A percentile compares a stretch with the other conserved stretches of the same genome.
Conservation (phyloP, 2,113 vertebrate genomes). For the Leucopternis melanops region DNA sequence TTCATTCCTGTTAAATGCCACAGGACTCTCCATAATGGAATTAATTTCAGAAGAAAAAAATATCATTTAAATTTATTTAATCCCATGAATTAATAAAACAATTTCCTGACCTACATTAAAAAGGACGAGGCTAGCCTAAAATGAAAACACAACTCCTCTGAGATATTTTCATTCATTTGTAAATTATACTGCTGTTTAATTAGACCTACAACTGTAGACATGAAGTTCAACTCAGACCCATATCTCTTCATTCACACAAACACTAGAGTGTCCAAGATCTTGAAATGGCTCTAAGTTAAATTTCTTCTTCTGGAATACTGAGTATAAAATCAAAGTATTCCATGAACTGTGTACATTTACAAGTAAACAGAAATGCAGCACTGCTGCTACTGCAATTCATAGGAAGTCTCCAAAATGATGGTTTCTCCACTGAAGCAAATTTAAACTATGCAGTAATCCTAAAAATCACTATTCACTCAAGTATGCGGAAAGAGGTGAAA, state of each 20-base stretch:
- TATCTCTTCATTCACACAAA: not conserved
- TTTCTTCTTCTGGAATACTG: not conserved
- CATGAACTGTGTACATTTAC: not conserved
- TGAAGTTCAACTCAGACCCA: not conserved
- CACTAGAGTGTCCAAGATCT: not conserved
- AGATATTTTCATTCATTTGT: not conserved
- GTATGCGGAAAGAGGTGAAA: not conserved
- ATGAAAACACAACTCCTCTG: not conserved
- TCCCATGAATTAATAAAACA: not conserved
- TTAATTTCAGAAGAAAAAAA: conserved; percentile 16
- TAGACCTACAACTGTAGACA: not conserved
- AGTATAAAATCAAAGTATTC: not conserved
- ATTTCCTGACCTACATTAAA: not conserved
- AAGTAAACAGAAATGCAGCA: not conserved
- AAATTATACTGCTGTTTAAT: not conserved
- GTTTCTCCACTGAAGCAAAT: not conserved
- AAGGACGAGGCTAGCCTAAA: not conserved
- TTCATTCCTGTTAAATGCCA: not conserved
- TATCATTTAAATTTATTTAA: not conserved
- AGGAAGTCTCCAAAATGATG: not conserved
- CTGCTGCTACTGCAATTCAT: not conserved
- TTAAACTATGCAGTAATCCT: not conserved
- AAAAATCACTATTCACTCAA: not conserved
- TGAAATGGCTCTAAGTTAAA: not conserved
- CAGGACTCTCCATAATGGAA: not conserved